These are phyloP conservation scores for Caenorhabditis panamensis DNA, from an alignment of 2,888 invertebrate genomes.

Conservation along the genomic window DNA sequence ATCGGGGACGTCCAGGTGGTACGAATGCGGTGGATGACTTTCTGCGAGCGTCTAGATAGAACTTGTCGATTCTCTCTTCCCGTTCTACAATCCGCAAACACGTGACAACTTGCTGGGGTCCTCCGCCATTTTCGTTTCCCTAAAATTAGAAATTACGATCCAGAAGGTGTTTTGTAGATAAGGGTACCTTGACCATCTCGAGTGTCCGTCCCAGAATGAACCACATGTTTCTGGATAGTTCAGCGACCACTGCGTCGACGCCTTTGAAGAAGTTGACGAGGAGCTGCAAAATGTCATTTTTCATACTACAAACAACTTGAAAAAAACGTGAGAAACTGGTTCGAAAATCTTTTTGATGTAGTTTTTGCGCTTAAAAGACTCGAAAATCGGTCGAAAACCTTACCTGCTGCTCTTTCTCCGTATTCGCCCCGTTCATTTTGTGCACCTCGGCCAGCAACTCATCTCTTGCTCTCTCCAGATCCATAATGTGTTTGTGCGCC, in stretches of 20 bases:
- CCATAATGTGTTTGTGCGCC: slow-evolving; percentile 92
- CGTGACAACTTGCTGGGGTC: slow-evolving; percentile 87
- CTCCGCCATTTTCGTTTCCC: slow-evolving; percentile 85
- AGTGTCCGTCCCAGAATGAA: slow-evolving; percentile 92
- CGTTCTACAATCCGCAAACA: slow-evolving; percentile 95
- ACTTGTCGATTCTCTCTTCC: slow-evolving; percentile 93
- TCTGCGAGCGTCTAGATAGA: slow-evolving; percentile 87
- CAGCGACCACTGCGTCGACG: slow-evolving; percentile 91
- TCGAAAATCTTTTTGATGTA: background rate
- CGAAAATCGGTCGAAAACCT: too few species aligned
- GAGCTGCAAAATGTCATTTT: slow-evolving; percentile 84
- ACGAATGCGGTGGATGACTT: slow-evolving; percentile 89
- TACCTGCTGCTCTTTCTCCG: slow-evolving; percentile 77
- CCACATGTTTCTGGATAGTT: slow-evolving; percentile 85
- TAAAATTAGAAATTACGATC: too few species aligned
- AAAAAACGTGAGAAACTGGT: background rate
- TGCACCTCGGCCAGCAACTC: slow-evolving; percentile 95
- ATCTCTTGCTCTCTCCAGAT: slow-evolving; percentile 96
- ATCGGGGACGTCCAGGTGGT: slow-evolving; percentile 94
- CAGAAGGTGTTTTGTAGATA: too few species aligned
- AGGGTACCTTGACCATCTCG: slow-evolving; percentile 87
- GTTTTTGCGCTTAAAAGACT: too few species aligned
- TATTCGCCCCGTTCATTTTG: slow-evolving; percentile 85
- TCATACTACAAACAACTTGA: too few species aligned
- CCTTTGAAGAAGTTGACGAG: slow-evolving; percentile 96